Base-by-base conservation (phyloP, 2,797 vertebrate species). In the Rhynchotus rufescens region DNA sequence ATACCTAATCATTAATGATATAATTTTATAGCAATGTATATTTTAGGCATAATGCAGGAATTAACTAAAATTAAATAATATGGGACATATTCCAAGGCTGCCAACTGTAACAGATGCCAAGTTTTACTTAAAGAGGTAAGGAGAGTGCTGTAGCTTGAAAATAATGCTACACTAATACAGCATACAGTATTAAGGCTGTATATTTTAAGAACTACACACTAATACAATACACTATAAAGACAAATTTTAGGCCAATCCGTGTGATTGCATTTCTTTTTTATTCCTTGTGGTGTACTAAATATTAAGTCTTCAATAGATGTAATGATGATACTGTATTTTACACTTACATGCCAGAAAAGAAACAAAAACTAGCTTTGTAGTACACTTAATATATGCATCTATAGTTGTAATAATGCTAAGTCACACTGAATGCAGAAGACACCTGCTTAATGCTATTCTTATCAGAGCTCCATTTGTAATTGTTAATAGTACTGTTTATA, bases 251-350 rank as follows among this genome's bases (percentile, higher is more conserved):
- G 73, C 34, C 30, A 44, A 1, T 45, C 10, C 32, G 8, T 90
- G 21, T 47, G 51, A 47, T 25, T 60, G 5, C 23, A 26, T 92
- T 91, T 75, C 51, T 84, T 7, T 5, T 90, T 84, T 90, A 78
- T 77, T 94, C 73, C 79, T 85, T 72, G 47, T 56, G n/a, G 79
- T 47, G 38, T 38, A 60, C 59, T 92, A 88, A 91, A 91, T 90
- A 82, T 19, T 82, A 40, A 84, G 16, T 56, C 89, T 84, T 47
- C 47, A 47, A 47, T 20, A 45, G 45, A 45, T 45, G 19, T 45
- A 91, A 88, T 3, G 9, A 28, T 57, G 82, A 11, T 22, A 84
- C 21, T n/a, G 8, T 52, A 49, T 88, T 83, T 64, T 49, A 76
- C 68, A 32, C 14, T 5, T 84, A 61, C 36, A 16, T 6, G 54